Base-by-base conservation (phyloP, 2,888 invertebrate genomes). In the Lacanobia wlatinum region DNA sequence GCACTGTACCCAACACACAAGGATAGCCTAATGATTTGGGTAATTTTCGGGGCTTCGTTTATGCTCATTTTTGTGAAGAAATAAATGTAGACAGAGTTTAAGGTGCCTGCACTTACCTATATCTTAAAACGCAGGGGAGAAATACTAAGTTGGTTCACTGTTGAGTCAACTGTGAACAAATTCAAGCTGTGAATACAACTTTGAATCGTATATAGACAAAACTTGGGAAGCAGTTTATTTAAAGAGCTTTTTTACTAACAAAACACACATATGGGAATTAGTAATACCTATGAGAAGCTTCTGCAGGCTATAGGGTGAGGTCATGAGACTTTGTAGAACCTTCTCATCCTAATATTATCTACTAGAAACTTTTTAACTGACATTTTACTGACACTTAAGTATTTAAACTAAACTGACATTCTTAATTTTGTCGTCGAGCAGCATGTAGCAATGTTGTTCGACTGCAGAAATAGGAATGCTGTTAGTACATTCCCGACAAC, bases 401-500 rank as follows among this genome's bases (percentile, higher is more conserved):
- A 28, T 21, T 23, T 12, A 2, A 38, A 50, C 18, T 12, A 7
- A 6, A 48, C 23, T 34, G 23, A 28, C 48, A 38, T 43, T 58
- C 7, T 48, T 76, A 21, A 52, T 52, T 52, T 52, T 52, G 21
- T 21, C 23, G 2, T 46, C 18, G 2, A 14, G 21, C 48, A 64
- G 10, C n/a, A 67, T 50, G 23, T 43, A 56, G 76, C 38, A 43
- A 76, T 56, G 21, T 16, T 43, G 48, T 3, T 75, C 48, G 40
- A 12, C 38, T 28, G 23, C 8, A 50, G 40, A 23, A 58, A 43
- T 12, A 43, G 50, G 67, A 50, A 67, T 58, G 50, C 16, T 50
- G 34, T 56, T 34, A 7, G 21, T 12, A 38, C 40, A 21, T 56
- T 66, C 12, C 34, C 10, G 40, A 50, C 12, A 53, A 12, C 6